Evolutionary conservation across 2,888 invertebrate species (phyloP).

Genomic region (Actias luna): DNA sequence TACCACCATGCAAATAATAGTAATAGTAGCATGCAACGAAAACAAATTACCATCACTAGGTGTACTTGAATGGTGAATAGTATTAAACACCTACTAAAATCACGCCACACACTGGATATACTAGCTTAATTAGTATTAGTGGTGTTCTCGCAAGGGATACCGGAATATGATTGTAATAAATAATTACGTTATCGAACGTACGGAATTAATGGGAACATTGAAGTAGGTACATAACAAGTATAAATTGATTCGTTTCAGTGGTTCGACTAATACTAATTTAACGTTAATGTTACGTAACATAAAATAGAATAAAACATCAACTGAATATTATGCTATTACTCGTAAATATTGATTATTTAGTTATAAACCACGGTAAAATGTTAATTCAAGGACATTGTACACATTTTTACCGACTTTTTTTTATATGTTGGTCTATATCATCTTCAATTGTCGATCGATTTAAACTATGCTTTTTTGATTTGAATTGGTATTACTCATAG

Average conservation of each 20-base stretch:
- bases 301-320: not conserved
- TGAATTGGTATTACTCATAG: no score
- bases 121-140: not conserved
- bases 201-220: not conserved
- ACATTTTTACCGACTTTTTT: no score
- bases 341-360: not conserved
- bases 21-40: not conserved
- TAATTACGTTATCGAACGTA: not conserved
- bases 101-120: not conserved
- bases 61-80: not conserved
- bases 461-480: no score
- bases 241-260: not conserved
- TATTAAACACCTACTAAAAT: not conserved
- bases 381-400: not conserved
- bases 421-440: no score
- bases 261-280: not conserved
- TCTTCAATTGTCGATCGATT: no score
- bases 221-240: not conserved
- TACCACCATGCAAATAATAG: no score
- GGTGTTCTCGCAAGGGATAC: not conserved
- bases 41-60: not conserved
- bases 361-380: not conserved
- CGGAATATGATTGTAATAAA: slow-evolving; percentile 1
- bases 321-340: not conserved
- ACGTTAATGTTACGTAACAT: no score